Evolutionary conservation across 2,888 invertebrate species (phyloP), one percentile per base, ranked within the genome.

Genomic region (Thecophora atra): DNA sequence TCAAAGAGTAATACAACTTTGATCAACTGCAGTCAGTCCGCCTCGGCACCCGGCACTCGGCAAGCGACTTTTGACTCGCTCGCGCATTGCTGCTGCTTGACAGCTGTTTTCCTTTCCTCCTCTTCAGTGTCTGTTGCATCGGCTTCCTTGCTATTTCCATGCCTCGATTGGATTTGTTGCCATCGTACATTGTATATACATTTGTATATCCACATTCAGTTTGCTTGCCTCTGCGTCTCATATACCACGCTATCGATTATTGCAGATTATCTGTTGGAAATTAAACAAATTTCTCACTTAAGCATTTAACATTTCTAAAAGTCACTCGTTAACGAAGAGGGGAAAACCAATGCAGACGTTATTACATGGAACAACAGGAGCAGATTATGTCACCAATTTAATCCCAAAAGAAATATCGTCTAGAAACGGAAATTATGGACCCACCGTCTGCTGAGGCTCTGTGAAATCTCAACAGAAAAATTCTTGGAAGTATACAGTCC

Each of bases 41-140:
- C 26, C 47, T 21, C 8, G 26, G 64, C 44, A 63, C 37, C 56
- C 67, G n/a, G n/a, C n/a, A n/a, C 47, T 21, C 8, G 26, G 64
- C 44, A 63, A 19, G 54, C 67, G 44, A 56, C 56, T 44, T 42
- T 56, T 68, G 68, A 68, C 58, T 68, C 68, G 42, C 26, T 58
- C 15, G 58, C 26, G 44, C 11, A 54, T 1, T 64, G 44, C 64
- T 3, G 42, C 44, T 62, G n/a, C n/a, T 13, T 42, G 63, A 68
- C 72, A 68, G 68, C 56, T 72, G 72, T 72, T 68, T 68, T 68
- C n/a, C 28, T 15, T 42, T 11, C 26, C 56, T 58, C 19, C 21
- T 62, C 44, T 60, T 28, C 6, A 28, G 44, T 28, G 28, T 70
- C 28, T 54, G 42, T 47, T 62, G 28, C 54, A 52, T 44, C 13